These are phyloP conservation scores for Phrynocephalus vlangalii DNA, from an alignment of 2,797 vertebrate species.

Conservation along the genomic window DNA sequence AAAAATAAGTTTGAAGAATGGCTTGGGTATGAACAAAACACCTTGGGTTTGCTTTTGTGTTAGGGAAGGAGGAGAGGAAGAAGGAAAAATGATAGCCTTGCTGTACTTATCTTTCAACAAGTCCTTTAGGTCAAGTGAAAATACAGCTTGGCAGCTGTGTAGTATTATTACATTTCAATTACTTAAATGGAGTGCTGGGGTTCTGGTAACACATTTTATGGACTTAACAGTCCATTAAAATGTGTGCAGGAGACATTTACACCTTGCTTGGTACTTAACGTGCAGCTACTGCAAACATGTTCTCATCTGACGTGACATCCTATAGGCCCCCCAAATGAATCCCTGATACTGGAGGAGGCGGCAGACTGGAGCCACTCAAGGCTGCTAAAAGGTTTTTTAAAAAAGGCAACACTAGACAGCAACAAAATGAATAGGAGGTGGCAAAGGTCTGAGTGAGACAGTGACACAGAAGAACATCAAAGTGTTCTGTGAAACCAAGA, in stretches of 20 bases:
- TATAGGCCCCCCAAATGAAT: background rate
- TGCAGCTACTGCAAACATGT: background rate
- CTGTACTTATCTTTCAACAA: background rate
- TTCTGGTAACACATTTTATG: constrained; percentile 6
- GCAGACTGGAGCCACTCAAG: background rate
- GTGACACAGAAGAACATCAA: background rate
- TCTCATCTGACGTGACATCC: constrained; percentile 7
- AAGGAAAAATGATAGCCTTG: background rate
- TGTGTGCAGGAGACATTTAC: constrained; percentile 20
- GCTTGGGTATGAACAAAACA: background rate
- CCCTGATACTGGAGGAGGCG: background rate
- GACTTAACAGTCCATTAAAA: constrained; percentile 32
- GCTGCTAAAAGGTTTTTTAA: background rate
- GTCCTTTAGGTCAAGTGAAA: constrained; percentile 22
- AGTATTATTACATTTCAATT: constrained; percentile 30
- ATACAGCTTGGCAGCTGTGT: constrained; percentile 34
- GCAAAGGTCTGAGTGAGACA: background rate
- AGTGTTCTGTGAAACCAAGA: background rate
- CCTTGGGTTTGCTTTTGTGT: background rate
- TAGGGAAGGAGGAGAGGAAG: background rate
- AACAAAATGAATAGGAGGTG: background rate
- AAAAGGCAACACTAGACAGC: background rate
- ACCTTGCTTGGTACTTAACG: background rate
- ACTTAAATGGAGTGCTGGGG: constrained; percentile 10
- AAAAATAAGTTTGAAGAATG: background rate